Percentiles rank a stretch among this genome's conserved stretches.
phyloP scores from a whole-genome alignment of 2,797 vertebrate genomes.

The Gastrophryne carolinensis region DNA sequence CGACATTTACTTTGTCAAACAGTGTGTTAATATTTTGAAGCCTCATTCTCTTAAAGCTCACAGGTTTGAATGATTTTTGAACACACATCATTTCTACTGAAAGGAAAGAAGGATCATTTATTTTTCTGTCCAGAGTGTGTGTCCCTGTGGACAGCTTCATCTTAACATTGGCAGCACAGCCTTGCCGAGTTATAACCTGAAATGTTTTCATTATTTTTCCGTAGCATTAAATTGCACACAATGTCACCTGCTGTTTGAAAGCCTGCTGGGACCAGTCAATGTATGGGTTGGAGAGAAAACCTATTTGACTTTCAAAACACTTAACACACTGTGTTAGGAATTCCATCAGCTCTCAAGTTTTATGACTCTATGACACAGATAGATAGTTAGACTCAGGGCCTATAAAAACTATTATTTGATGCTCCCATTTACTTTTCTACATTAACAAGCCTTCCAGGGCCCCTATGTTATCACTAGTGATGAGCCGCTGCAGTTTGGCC shows the following conservation, averaged over 20 bases:
- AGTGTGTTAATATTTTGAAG: background rate
- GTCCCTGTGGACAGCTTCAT: slow-evolving; percentile 23
- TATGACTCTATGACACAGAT: background rate
- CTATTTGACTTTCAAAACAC: background rate
- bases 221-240: slow-evolving; percentile 21
- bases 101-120: slow-evolving; percentile 22
- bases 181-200: slow-evolving; percentile 13
- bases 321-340: background rate
- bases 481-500: too few species aligned
- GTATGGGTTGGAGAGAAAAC: slow-evolving; percentile 5
- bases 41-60: background rate
- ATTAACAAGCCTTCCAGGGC: too few species aligned
- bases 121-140: background rate
- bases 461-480: too few species aligned
- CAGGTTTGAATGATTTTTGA: background rate
- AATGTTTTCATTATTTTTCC: slow-evolving; percentile 42
- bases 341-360: background rate
- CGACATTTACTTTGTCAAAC: too few species aligned
- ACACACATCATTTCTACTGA: slow-evolving; percentile 1
- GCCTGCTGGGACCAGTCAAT: slow-evolving; percentile 34
- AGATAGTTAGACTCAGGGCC: too few species aligned
- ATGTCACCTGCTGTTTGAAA: slow-evolving; percentile 16
- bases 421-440: too few species aligned
- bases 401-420: too few species aligned
- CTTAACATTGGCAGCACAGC: slow-evolving; percentile 1